Evolutionary conservation across 2,888 invertebrate genomes (phyloP), one percentile per base, ranked within the genome.

Genomic region (Serrognathus titanus): DNA sequence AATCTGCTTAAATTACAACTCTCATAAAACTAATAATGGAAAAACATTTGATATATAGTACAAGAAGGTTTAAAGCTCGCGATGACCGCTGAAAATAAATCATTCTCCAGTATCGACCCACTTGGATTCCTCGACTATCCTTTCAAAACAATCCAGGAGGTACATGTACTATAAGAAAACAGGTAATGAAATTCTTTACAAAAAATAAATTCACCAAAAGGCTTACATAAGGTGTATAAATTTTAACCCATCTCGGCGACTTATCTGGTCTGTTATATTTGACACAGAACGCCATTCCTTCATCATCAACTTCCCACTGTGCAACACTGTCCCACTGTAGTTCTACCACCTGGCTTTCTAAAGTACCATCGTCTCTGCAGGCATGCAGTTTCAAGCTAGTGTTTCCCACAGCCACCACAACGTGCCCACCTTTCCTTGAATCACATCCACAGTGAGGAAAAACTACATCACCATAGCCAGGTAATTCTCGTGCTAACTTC

Each of bases 381-480:
- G 95, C 90, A 67, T 92, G 88, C 60, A 98, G 80, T 76, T 89
- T 89, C 66, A 88, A 75, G 8, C 64, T 61, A 11, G 85, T 86
- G 47, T 73, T 76, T 46, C 87, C 87, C 79, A 77, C 46, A 12
- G 75, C 73, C 10, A 75, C 67, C 7, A 76, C 61, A 5, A 94
- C 93, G 77, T 92, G 92, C 41, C 94, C 94, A 64, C 88, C 90
- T 75, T 92, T 93, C 57, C 92, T 82, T 37, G 92, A 91, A 81
- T 96, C 95, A 78, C 95, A 94, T 36, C 89, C 82, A 75, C 97
- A 90, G 80, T 96, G 94, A 31, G 99, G 99, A 80, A 98, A 97
- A 49, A 92, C 90, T 10, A 97, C 84, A 74, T 92, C 90, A 0
- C 94, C 96, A 79, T 98, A 98, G 48, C 97, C 98, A 51, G 92